Base-by-base conservation (phyloP, 2,797 vertebrate genomes). In the Smutsia gigantea region DNA sequence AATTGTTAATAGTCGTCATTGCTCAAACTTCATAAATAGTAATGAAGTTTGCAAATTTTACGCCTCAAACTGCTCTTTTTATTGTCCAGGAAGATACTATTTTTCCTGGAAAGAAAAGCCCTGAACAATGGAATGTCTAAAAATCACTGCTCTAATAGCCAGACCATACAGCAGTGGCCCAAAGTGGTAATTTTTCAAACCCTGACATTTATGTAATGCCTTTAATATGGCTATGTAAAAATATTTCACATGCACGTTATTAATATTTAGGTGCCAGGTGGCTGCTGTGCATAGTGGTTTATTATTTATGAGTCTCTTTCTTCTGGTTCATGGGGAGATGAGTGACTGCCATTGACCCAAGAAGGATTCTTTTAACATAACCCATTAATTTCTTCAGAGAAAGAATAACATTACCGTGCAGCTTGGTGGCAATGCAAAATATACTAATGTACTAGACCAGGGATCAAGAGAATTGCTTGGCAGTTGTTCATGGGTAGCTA, bases 291-390 rank as follows among this genome's bases (percentile, higher is more conserved):
- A 86, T 59, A 91, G 66, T 92, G 53, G 53, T 91, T 89, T 89
- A 92, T 97, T 90, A 97, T 97, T 97, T 97, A 96, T 97, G 91
- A 91, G 79, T 57, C 89, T 97, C 12, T 96, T 96, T 96, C 71
- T 93, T 95, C 74, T 95, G 92, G 51, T 87, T 97, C 95, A 46
- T 25, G 57, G 59, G 31, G 61, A 97, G 37, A 96, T 94, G 66
- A 94, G 77, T 95, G 53, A 57, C n/a, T 93, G 75, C 68, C 61
- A 92, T 42, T 97, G 95, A 92, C 74, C 91, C 61, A 64, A 90
- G 75, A 95, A 93, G 34, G 51, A 95, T 97, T 94, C 84, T 93
- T 96, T 94, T 81, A 93, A 93, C 46, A 85, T 95, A 57, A 68
- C 63, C 55, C 74, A 81, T 72, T 96, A 96, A 86, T 68, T 97